Base-by-base conservation (phyloP, 2,113 vertebrate species). In the Ophthalmolycus amberensis region DNA sequence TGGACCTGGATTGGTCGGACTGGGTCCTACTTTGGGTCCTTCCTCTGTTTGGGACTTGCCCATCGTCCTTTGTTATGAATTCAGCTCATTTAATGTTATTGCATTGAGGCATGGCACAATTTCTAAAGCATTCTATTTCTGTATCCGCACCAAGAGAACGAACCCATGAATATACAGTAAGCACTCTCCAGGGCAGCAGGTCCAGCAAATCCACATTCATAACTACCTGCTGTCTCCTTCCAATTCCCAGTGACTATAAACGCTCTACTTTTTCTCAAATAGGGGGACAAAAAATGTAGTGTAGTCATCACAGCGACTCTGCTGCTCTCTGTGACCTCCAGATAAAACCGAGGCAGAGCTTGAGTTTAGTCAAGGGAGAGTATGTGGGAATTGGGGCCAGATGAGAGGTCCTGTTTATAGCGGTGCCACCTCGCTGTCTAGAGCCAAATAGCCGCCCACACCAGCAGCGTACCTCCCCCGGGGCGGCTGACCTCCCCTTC, bases 371-470 rank as follows among this genome's bases (percentile, higher is more conserved):
- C 68, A 29, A 70, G 42, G 71, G 77, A 85, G 59, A 85, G 66
- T 79, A 84, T 56, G 76, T 86, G 82, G 88, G 87, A 88, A 89
- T 12, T 48, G 71, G 80, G 90, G 85, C 75, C 82, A 86, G 71
- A 74, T 68, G 73, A 84, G 83, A 88, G 86, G 89, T 90, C 83
- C 68, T 80, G 80, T 92, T 92, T 91, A 85, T 77, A 80, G 68
- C 70, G 3, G 59, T 72, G 83, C 92, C 85, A 82, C 85, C 78
- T 85, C 68, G 58, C 79, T 84, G 74, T 89, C 75, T 89, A 74
- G 69, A 90, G 88, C 83, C 89, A 90, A 74, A 80, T 11, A 85
- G 62, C 88, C 72, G 37, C 88, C 91, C 84, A 89, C 83, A 68
- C 34, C 69, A 15, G 59, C 77, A 80, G 40, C 44, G 32, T 15